Evolutionary conservation across 2,113 vertebrate genomes (phyloP), one percentile per base, ranked within the genome.

Genomic region (Halcyon malimbica): DNA sequence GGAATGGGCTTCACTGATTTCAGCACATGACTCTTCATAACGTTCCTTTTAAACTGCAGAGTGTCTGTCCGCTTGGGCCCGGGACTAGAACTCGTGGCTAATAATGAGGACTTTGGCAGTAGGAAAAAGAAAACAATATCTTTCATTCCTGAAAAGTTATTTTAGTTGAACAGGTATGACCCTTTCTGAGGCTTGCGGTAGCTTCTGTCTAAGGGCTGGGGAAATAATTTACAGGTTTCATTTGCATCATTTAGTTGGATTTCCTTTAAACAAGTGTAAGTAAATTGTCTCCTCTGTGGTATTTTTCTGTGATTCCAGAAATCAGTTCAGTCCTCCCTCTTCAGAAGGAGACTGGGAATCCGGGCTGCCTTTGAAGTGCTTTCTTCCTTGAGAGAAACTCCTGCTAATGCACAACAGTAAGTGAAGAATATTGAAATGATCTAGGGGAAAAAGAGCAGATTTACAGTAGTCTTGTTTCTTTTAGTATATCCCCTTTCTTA

Each of bases 281-380:
- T 91, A 80, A 90, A 51, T 53, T 67, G 60, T 84, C 56, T 92
- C 50, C 44, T 67, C 54, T 97, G 24, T 82, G 70, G 12, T 94
- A 62, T 89, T 79, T 89, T 37, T n/a, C 83, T 81, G 50, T 78
- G 56, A 19, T 57, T 57, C 56, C 93, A 99, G 99, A 98, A 99
- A 96, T 99, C 99, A 0, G 97, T 99, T 29, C 99, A 99, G 96
- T 98, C 99, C 3, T 99, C 99, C 3, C 98, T 99, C 93, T 97
- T 99, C 60, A 98, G 99, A 95, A 98, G 99, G 46, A 97, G 99
- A 18, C 95, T 99, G 84, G 99, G 99, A 29, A 99, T 99, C 92
- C 97, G 99, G 57, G 99, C 99, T 18, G 99, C 99, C 1, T 99
- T 99, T 70, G 98, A 99, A 94, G 98, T 99, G 68, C 98, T 99